Conservation (phyloP, 2,888 invertebrate genomes). For the Lasioglossum oenotherae region DNA sequence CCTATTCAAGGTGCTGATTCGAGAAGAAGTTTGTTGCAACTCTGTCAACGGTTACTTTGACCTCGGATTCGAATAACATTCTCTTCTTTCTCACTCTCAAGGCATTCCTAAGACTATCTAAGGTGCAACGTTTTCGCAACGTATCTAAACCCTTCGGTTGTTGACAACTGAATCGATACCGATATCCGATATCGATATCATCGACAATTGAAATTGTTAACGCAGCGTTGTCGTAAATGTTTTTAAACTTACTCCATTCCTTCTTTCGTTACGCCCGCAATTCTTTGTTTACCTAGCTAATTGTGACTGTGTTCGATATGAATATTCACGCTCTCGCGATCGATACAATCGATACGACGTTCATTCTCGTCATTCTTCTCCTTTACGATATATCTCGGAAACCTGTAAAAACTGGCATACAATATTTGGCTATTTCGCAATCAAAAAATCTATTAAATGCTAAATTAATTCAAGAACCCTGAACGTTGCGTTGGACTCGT, state of each 20-base stretch:
- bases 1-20: slow-evolving; percentile 17
- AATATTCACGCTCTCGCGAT: slow-evolving; percentile 29
- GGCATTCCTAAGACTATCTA: not conserved
- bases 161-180: not conserved
- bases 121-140: not conserved
- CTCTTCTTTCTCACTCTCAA: not conserved
- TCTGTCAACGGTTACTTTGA: not conserved
- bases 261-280: slow-evolving; percentile 7
- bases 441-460: not conserved
- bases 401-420: slow-evolving; percentile 13
- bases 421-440: not conserved
- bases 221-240: slow-evolving; percentile 4
- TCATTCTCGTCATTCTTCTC: not conserved
- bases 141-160: not conserved
- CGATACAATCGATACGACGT: slow-evolving; percentile 1
- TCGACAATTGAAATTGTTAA: not conserved
- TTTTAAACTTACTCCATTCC: slow-evolving; percentile 10
- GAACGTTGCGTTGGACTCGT: not conserved
- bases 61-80: not conserved
- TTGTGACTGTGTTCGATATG: slow-evolving; percentile 57
- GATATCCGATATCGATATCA: not conserved
- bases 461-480: slow-evolving; percentile 3
- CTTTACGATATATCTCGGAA: slow-evolving; percentile 12
- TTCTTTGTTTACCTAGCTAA: slow-evolving; percentile 51
- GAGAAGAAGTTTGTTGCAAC: slow-evolving; percentile 10